Evolutionary conservation across 2,888 invertebrate genomes (phyloP).

Genomic region (Calameuta pallipes): DNA sequence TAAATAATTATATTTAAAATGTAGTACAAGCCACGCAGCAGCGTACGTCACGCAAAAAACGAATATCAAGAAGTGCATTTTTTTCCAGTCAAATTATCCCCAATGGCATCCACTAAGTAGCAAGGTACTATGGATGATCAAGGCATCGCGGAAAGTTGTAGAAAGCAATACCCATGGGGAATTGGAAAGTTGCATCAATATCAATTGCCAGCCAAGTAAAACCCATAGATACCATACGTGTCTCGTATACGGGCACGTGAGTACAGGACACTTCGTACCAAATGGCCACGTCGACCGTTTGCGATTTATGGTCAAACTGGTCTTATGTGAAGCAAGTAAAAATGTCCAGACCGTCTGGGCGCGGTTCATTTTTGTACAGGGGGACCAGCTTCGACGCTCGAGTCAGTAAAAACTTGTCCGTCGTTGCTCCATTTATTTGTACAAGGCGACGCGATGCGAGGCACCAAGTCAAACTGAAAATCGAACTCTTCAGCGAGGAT

Average conservation of each 20-base stretch:
- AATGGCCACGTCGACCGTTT: conserved; percentile 2
- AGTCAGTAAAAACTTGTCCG: neutral
- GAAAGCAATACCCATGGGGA: conserved; percentile 13
- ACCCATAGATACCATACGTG: neutral
- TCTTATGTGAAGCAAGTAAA: conserved; percentile 21
- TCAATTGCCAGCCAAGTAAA: conserved; percentile 18
- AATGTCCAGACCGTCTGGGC: conserved; percentile 15
- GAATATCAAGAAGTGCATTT: neutral
- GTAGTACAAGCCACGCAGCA: neutral
- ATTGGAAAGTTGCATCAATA: conserved; percentile 29
- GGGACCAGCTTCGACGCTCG: neutral
- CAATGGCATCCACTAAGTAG: neutral
- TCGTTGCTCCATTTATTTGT: neutral
- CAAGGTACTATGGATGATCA: neutral
- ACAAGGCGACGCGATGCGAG: neutral
- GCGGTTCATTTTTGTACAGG: conserved; percentile 18
- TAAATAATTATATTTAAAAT: neutral
- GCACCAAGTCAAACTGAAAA: neutral
- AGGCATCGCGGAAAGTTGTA: neutral
- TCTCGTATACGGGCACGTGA: conserved; percentile 1
- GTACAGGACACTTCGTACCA: conserved; percentile 1
- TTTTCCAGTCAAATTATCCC: neutral
- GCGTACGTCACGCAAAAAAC: neutral
- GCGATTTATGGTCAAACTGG: conserved; percentile 27
- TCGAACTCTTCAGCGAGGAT: neutral